Percentiles rank a stretch among this genome's conserved stretches.
These are phyloP conservation scores for Pseudolaguvia tuberculata DNA, from an alignment of 2,113 vertebrate genomes.

Conservation along the genomic window DNA sequence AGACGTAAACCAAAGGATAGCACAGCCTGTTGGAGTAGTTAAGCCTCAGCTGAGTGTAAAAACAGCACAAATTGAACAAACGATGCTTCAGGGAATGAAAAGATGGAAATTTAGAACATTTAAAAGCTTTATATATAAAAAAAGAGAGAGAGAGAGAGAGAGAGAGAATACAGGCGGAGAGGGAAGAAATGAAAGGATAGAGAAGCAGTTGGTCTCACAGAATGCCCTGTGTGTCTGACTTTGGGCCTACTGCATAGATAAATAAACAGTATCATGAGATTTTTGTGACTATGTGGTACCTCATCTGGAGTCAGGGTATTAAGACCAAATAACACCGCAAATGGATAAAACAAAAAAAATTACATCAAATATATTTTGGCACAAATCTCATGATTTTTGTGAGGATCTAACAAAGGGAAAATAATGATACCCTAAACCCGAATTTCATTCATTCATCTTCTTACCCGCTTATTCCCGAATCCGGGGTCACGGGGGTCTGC, in stretches of 20 bases:
- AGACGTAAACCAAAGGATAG: neutral
- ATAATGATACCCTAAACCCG: neutral
- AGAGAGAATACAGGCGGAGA: neutral
- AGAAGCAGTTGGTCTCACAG: slow-evolving; percentile 24
- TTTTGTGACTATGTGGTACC: neutral
- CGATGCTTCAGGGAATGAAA: slow-evolving; percentile 1
- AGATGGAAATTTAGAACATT: neutral
- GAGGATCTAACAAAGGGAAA: neutral
- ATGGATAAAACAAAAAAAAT: neutral
- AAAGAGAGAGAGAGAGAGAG: slow-evolving; percentile 2
- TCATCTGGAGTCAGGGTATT: neutral
- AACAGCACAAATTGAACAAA: slow-evolving; percentile 3
- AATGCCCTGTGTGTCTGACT: slow-evolving; percentile 39
- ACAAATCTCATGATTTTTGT: neutral
- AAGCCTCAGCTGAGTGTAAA: neutral
- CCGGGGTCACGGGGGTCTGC: too few relatives aligned
- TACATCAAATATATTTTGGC: neutral
- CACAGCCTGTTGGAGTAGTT: slow-evolving; percentile 1
- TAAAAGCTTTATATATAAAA: neutral
- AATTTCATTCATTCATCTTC: too few relatives aligned
- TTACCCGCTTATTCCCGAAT: too few relatives aligned
- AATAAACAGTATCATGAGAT: slow-evolving; percentile 14
- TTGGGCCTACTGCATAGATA: neutral
- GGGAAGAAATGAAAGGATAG: neutral
- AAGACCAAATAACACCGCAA: slow-evolving; percentile 2